Conservation (phyloP, 2,888 invertebrate species). For the Torymus auratus region DNA sequence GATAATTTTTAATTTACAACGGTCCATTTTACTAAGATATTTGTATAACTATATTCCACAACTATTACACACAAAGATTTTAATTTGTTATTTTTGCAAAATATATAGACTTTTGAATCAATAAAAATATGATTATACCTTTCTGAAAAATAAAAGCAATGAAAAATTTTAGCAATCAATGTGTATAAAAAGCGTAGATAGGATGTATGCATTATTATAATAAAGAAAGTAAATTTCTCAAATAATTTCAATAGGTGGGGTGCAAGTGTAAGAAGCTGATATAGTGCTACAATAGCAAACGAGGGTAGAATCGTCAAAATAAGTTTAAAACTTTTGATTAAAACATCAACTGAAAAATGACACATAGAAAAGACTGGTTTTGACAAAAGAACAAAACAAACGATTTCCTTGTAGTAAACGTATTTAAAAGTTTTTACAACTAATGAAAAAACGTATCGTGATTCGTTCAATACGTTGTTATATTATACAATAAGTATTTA, state of each 20-base stretch:
- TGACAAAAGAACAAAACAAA: not conserved
- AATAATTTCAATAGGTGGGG: conserved; percentile 28
- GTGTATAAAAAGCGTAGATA: conserved; percentile 16
- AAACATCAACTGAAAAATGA: conserved; percentile 6
- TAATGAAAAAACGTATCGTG: conserved; percentile 6
- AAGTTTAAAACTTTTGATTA: conserved; percentile 3
- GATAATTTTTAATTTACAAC: conserved; percentile 17
- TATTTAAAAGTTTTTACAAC: not conserved
- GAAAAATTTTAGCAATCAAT: conserved; percentile 8
- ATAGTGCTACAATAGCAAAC: conserved; percentile 23
- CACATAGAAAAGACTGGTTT: conserved; percentile 28
- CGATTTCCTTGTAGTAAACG: conserved; percentile 6
- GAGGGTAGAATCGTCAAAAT: conserved; percentile 12
- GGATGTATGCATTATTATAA: conserved; percentile 8
- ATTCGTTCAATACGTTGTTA: conserved; percentile 28
- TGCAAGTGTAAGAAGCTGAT: conserved; percentile 45
- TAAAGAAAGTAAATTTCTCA: conserved; percentile 38
- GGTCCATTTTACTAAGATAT: conserved; percentile 21
- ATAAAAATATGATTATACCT: not conserved
- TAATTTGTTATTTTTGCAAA: not conserved
- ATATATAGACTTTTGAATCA: not conserved
- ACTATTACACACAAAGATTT: no score
- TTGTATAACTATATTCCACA: not conserved
- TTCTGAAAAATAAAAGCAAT: conserved; percentile 16
- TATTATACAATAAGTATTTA: conserved; percentile 9